Evolutionary conservation across 1,140 invertebrate genomes (phyloP).

Genomic region (Aphaenogaster ashmeadi): DNA sequence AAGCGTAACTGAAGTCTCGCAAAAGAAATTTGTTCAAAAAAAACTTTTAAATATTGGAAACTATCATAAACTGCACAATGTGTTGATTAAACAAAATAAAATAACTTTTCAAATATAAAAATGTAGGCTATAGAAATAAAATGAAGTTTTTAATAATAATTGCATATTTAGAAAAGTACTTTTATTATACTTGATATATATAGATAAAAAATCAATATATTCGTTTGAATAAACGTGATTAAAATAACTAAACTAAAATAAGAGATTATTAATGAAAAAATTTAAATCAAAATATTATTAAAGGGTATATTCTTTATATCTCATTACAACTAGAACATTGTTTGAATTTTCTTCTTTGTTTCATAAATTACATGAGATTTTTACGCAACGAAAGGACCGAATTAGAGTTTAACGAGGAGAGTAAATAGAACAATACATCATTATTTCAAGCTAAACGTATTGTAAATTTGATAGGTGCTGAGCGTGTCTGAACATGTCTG

Average conservation of each 20-base stretch:
- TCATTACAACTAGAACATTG: neutral
- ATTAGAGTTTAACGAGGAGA: neutral
- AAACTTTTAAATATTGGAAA: neutral
- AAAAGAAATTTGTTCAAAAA: neutral
- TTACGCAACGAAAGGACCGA: neutral
- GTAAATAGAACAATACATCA: slow-evolving; percentile 32
- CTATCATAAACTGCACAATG: neutral
- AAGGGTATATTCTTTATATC: neutral
- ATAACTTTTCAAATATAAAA: neutral
- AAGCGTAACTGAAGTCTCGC: neutral
- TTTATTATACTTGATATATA: neutral
- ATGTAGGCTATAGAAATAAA: neutral
- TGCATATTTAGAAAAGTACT: neutral
- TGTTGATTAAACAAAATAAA: neutral
- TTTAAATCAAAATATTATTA: neutral
- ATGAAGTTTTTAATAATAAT: neutral
- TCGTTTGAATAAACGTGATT: neutral
- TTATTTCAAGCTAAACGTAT: neutral
- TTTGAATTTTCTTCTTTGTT: neutral
- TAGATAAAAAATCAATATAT: neutral
- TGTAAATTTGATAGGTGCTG: slow-evolving; percentile 36
- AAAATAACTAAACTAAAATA: neutral
- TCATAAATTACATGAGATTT: slow-evolving; percentile 20
- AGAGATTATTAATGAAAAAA: neutral
- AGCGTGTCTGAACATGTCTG: slow-evolving; percentile 18